A percentile compares a stretch with the other conserved stretches of the same genome.
Conservation (phyloP, 1,140 invertebrate species). For the Linepithema humile region DNA sequence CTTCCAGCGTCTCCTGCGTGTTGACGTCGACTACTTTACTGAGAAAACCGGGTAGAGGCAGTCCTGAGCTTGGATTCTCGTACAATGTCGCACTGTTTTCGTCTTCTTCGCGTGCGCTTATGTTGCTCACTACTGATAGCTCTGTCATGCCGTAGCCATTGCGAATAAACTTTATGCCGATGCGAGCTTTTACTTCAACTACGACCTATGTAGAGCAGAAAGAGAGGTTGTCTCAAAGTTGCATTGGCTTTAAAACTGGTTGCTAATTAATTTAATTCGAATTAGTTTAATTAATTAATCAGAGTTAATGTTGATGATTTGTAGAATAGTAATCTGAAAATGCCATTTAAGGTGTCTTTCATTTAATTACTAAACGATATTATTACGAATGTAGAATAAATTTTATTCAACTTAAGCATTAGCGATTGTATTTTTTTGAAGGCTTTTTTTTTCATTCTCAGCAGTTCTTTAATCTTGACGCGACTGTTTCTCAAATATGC, state of each 20-base stretch:
- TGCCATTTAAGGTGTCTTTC: neutral
- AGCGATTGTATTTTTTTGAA: neutral
- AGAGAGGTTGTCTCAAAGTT: neutral
- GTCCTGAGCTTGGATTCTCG: neutral
- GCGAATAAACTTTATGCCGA: conserved; percentile 78
- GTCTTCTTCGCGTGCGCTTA: neutral
- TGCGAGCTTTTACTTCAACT: neutral
- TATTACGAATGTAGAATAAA: neutral
- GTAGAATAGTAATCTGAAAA: neutral
- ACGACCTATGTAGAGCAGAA: neutral
- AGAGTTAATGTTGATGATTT: neutral
- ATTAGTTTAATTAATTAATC: neutral
- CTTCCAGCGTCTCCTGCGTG: conserved; percentile 76
- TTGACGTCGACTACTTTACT: conserved; percentile 78
- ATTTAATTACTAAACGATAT: neutral
- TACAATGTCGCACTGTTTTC: conserved; percentile 7
- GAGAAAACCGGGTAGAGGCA: conserved; percentile 18
- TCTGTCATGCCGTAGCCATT: conserved; percentile 91
- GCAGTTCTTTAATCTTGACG: neutral
- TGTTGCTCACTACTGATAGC: conserved; percentile 82
- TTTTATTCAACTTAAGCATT: neutral
- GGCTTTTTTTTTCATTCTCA: neutral
- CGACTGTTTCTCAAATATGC: neutral
- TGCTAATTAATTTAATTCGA: neutral
- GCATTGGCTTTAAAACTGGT: neutral